Base-by-base conservation (phyloP, 2,888 invertebrate species). In the Conops quadrifasciatus region DNA sequence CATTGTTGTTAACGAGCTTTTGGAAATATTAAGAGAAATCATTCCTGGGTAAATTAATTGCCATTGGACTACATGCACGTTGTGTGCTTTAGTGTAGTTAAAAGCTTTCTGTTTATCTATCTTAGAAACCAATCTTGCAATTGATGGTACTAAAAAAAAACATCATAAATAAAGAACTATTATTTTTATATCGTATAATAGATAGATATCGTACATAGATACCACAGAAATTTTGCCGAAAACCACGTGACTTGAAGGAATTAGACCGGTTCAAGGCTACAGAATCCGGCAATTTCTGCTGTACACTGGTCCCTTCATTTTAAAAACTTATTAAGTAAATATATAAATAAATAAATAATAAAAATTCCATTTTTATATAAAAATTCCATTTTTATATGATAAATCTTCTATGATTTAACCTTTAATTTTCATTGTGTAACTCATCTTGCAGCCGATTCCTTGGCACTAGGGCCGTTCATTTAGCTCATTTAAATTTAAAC, bases 241-340 rank as follows among this genome's bases (percentile, higher is more conserved):
- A n/a, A n/a, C n/a, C n/a, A n/a, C 68, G 72, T 65, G 43, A 62
- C 58, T 72, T 75, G 53, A 70, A 73, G 66, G 70, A 71, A 45
- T 24, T 75, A 47, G 71, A 70, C 26, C 60, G 71, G 62, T 74
- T 56, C 56, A 74, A 75, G 64, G 72, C 75, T 43, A 73, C 75
- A 47, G 74, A 74, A 67, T 73, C 3, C 70, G 73, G 51, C 75
- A 75, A 69, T 75, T 75, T 26, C 59, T 73, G 19, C 63, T 73
- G 53, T 74, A 73, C 62, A 75, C 71, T 2, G 71, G 72, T 15
- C 72, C 71, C n/a, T 73, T 74, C 51, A 62, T 74, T 53, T 75
- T 21, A 75, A 71, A 70, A 65, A 72, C 19, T 45, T 72, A 70
- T 15, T 75, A 67, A 72, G 70, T 36, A n/a, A n/a, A n/a, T n/a